A percentile compares a stretch with the other conserved stretches of the same genome.
Evolutionary conservation across 2,888 invertebrate species (phyloP).

Genomic region (Sialis lutaria): DNA sequence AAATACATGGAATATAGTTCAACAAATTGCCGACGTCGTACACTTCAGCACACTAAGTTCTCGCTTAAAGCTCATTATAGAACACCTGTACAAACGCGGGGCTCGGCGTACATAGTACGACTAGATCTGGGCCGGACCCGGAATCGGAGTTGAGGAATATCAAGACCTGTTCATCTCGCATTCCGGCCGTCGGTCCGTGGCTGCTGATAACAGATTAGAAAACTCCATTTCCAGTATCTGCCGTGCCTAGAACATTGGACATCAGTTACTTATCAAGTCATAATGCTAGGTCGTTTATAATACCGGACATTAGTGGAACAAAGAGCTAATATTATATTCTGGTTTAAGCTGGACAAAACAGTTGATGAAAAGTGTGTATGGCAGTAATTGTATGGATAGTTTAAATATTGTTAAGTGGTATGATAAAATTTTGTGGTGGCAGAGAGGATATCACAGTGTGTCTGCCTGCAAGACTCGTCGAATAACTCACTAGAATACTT

Average conservation of each 20-base stretch:
- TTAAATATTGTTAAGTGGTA: not conserved
- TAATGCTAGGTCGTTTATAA: too few species aligned
- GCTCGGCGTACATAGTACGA: not conserved
- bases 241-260: conserved; percentile 48
- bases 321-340: not conserved
- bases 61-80: too few species aligned
- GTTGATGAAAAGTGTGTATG: not conserved
- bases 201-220: conserved; percentile 62
- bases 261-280: not conserved
- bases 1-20: too few species aligned
- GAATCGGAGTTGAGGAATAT: conserved; percentile 1
- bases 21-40: too few species aligned
- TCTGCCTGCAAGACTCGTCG: not conserved
- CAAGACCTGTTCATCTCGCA: conserved; percentile 10
- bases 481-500: not conserved
- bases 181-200: conserved; percentile 62
- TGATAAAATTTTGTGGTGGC: too few species aligned
- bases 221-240: conserved; percentile 87
- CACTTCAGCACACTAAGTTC: too few species aligned
- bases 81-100: not conserved
- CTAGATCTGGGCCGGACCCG: conserved; percentile 2
- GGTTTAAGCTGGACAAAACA: not conserved
- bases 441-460: too few species aligned
- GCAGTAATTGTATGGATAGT: not conserved
- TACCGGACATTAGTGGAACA: too few species aligned